phyloP scores from a whole-genome alignment of 2,797 vertebrate species.

The Kryptolebias ocellatus region DNA sequence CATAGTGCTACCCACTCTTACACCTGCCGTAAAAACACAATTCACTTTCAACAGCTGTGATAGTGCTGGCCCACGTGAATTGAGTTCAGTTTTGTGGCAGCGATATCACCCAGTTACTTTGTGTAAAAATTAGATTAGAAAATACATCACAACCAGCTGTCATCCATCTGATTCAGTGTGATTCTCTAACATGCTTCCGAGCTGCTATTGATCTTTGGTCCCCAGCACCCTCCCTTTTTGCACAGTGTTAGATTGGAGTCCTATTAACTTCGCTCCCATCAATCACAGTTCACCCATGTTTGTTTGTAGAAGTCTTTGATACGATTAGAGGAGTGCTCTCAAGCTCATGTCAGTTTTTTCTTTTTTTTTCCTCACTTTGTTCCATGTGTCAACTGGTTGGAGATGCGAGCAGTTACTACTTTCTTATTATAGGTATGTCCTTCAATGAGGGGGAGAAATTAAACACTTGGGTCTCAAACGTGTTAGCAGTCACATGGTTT shows the following conservation, averaged over 20 bases:
- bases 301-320: slow-evolving; percentile 79
- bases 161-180: slow-evolving; percentile 72
- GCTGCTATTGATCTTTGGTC: slow-evolving; percentile 69
- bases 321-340: slow-evolving; percentile 66
- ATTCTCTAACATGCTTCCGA: slow-evolving; percentile 73
- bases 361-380: slow-evolving; percentile 13
- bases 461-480: slow-evolving; percentile 74
- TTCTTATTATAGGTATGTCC: slow-evolving; percentile 53
- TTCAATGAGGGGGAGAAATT: slow-evolving; percentile 73
- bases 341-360: slow-evolving; percentile 19
- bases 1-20: slow-evolving; percentile 18
- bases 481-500: slow-evolving; percentile 75
- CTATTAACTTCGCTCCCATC: slow-evolving; percentile 75
- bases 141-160: slow-evolving; percentile 75
- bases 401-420: slow-evolving; percentile 45
- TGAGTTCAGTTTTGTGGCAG: slow-evolving; percentile 50
- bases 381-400: slow-evolving; percentile 44
- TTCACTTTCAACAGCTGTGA: slow-evolving; percentile 54
- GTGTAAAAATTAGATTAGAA: slow-evolving; percentile 77
- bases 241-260: slow-evolving; percentile 55
- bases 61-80: slow-evolving; percentile 42
- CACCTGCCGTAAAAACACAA: slow-evolving; percentile 60
- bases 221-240: slow-evolving; percentile 33
- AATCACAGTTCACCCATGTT: slow-evolving; percentile 77
- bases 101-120: slow-evolving; percentile 63